Percentiles rank a stretch among this genome's conserved stretches.
Conservation (phyloP, 1,140 invertebrate genomes). For the Anagrus nilaparvatae region DNA sequence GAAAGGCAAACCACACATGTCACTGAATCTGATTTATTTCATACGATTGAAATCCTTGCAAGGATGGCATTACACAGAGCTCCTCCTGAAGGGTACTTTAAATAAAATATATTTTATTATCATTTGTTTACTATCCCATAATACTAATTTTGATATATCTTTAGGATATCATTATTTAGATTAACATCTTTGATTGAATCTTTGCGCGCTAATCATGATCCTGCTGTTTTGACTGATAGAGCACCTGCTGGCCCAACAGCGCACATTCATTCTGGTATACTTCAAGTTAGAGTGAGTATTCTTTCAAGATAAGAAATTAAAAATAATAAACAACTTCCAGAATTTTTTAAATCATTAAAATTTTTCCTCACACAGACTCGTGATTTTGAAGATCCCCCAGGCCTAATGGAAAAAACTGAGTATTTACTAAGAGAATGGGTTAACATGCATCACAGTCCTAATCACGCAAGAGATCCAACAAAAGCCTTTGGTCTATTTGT, state of each 20-base stretch:
- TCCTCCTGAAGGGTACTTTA: slow-evolving; percentile 64
- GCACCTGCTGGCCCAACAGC: slow-evolving; percentile 66
- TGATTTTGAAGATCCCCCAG: slow-evolving; percentile 89
- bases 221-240: slow-evolving; percentile 56
- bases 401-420: slow-evolving; percentile 91
- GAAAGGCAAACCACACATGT: slow-evolving; percentile 68
- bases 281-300: slow-evolving; percentile 57
- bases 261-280: slow-evolving; percentile 87
- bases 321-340: not conserved
- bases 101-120: not conserved
- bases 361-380: slow-evolving; percentile 50
- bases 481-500: slow-evolving; percentile 94
- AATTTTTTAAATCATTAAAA: not conserved
- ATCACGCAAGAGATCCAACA: slow-evolving; percentile 71
- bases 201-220: slow-evolving; percentile 61
- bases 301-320: not conserved
- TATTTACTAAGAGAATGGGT: slow-evolving; percentile 92
- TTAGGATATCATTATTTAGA: slow-evolving; percentile 38
- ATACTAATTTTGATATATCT: slow-evolving; percentile 13
- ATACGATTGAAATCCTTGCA: slow-evolving; percentile 73
- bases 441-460: slow-evolving; percentile 72
- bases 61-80: slow-evolving; percentile 64
- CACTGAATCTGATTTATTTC: slow-evolving; percentile 73
- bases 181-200: slow-evolving; percentile 65
- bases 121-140: not conserved